Percentiles rank a stretch among this genome's conserved stretches.
phyloP scores from a whole-genome alignment of 2,113 vertebrate species.

The Corythornis vintsioides region DNA sequence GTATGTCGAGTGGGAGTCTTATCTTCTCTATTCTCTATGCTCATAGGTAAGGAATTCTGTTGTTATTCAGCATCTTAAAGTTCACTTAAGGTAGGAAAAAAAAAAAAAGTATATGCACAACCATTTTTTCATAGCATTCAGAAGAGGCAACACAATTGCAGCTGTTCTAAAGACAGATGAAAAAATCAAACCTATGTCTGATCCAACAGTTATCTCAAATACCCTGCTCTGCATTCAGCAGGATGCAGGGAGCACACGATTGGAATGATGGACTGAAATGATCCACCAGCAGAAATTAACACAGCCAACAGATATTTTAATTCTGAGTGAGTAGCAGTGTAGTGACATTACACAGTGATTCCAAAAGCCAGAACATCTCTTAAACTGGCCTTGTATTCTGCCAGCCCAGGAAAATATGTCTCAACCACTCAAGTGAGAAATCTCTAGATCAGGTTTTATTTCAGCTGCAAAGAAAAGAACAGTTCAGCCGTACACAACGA shows the following conservation, averaged over 20 bases:
- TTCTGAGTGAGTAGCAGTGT: background rate
- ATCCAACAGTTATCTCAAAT: background rate
- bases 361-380: background rate
- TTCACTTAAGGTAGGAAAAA: background rate
- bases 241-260: background rate
- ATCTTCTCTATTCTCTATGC: fast-evolving
- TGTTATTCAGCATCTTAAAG: background rate
- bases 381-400: background rate
- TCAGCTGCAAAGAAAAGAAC: background rate
- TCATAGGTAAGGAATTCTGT: background rate
- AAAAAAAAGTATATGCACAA: background rate
- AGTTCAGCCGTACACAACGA: background rate
- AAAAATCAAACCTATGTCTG: background rate
- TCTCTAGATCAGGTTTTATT: background rate
- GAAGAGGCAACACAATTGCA: background rate
- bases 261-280: background rate
- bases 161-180: background rate
- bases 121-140: background rate
- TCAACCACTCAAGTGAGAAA: background rate
- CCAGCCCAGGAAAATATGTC: background rate
- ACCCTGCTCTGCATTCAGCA: background rate
- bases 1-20: background rate
- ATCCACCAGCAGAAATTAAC: slow-evolving; percentile 23
- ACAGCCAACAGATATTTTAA: background rate
- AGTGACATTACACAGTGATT: background rate